Evolutionary conservation across 2,797 vertebrate genomes (phyloP), one percentile per base, ranked within the genome.

Genomic region (Sebastes matsubarae): DNA sequence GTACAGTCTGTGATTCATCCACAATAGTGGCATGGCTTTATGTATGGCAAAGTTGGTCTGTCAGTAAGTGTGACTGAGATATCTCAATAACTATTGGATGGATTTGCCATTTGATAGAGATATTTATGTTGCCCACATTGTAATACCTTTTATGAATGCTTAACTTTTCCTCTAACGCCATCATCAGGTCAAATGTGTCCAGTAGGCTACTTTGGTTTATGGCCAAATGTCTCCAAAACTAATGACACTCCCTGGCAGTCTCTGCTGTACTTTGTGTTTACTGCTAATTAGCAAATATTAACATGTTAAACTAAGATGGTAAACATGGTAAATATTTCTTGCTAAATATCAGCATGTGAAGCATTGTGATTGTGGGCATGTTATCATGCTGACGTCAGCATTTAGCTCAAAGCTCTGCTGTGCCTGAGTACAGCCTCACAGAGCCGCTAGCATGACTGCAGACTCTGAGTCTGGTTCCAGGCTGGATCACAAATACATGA

Each of bases 401-500:
- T 30, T 27, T 22, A n/a, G 36, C 32, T 72, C 54, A 18, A 50
- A 50, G 42, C 64, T 46, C 16, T 46, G 42, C 42, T 46, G 42
- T 46, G 42, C 6, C 42, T 18, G 14, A 46, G 42, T 16, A 46
- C 42, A 46, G 42, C 14, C 42, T 52, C 46, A 55, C 30, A 29
- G n/a, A 61, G 46, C 42, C 6, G 12, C n/a, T 20, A n/a, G 68
- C 54, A 55, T 64, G 38, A 27, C 25, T 67, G 22, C 5, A 42
- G 64, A 42, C 32, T 59, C 38, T 14, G 8, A 13, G 34, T 34
- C 27, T 64, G 10, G 59, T 52, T 68, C 32, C 29, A 57, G 61
- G 12, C 73, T 60, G 59, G 77, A 84, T 52, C 20, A 59, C 50
- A 46, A 65, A 61, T 46, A 61, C 63, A 68, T 29, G 66, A 82